Percentiles rank a stretch among this genome's conserved stretches.
Conservation (phyloP, 2,888 invertebrate genomes). For the Heliconius sara region DNA sequence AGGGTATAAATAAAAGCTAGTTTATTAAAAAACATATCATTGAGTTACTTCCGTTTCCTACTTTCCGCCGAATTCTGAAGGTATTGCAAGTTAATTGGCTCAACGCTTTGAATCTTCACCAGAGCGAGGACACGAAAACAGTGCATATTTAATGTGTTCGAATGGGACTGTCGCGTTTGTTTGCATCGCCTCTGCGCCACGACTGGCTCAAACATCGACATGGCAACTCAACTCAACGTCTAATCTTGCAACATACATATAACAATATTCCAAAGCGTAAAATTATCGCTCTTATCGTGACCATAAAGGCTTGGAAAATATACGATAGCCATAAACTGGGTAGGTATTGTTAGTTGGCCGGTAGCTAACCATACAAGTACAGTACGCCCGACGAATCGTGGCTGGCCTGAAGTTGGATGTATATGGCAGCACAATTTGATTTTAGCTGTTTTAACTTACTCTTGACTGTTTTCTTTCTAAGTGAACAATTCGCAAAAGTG, state of each 20-base stretch:
- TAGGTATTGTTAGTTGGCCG: constrained; percentile 1
- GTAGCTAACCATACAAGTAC: not conserved
- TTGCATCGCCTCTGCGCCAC: no score
- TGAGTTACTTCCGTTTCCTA: no score
- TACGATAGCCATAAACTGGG: constrained; percentile 57
- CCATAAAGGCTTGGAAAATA: constrained; percentile 64
- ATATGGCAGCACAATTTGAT: not conserved
- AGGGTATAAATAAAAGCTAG: no score
- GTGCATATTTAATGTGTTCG: no score
- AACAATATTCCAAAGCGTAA: constrained; percentile 66
- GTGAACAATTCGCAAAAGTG: not conserved
- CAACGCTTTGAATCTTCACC: no score
- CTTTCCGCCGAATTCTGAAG: no score
- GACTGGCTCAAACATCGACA: not conserved
- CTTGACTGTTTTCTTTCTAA: not conserved
- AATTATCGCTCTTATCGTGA: constrained; percentile 74
- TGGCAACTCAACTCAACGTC: constrained; percentile 12
- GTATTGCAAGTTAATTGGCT: no score
- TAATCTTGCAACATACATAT: constrained; percentile 50
- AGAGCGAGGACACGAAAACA: no score
- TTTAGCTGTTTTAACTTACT: not conserved
- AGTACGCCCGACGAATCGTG: not conserved
- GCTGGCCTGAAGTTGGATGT: no score
- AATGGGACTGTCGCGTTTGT: no score
- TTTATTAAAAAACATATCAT: no score